Percentiles rank a stretch among this genome's conserved stretches.
phyloP scores from a whole-genome alignment of 92 coral and sea anemone species.

The Heteractis magnifica region DNA sequence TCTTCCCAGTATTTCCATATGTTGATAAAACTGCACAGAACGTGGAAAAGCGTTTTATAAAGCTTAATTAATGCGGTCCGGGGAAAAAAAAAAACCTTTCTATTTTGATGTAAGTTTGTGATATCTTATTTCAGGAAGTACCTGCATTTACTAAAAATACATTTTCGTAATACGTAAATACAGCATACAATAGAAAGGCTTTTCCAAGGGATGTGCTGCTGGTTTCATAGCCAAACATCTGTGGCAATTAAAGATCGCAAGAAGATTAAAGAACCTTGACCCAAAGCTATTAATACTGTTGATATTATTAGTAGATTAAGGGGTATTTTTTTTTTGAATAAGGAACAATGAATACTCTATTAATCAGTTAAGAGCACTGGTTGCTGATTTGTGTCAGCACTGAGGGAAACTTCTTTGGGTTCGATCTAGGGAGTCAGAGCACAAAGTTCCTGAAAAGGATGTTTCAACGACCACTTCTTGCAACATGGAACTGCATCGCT shows the following conservation, averaged over 20 bases:
- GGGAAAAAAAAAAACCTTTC: too few species aligned
- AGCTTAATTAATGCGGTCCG: too few species aligned
- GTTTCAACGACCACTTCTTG: neutral
- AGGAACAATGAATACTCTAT: neutral
- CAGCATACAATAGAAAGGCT: neutral
- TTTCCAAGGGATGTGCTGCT: neutral
- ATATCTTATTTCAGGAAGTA: too few species aligned
- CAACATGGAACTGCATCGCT: neutral
- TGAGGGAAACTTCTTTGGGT: neutral
- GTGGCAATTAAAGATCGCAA: neutral
- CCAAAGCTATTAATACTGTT: constrained; percentile 1
- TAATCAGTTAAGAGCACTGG: neutral
- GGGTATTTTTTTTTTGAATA: neutral
- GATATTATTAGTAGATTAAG: neutral
- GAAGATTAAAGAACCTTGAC: neutral
- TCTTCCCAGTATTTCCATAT: too few species aligned
- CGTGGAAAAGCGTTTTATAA: too few species aligned
- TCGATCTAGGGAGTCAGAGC: neutral
- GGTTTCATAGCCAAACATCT: neutral
- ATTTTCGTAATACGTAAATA: neutral
- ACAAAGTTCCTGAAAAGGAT: neutral
- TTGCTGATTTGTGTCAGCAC: neutral
- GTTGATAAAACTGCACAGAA: too few species aligned
- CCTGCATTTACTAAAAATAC: neutral
- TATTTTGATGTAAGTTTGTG: too few species aligned